These are phyloP conservation scores for Phoenicopterus ruber DNA, from an alignment of 2,113 vertebrate species.

Conservation along the genomic window DNA sequence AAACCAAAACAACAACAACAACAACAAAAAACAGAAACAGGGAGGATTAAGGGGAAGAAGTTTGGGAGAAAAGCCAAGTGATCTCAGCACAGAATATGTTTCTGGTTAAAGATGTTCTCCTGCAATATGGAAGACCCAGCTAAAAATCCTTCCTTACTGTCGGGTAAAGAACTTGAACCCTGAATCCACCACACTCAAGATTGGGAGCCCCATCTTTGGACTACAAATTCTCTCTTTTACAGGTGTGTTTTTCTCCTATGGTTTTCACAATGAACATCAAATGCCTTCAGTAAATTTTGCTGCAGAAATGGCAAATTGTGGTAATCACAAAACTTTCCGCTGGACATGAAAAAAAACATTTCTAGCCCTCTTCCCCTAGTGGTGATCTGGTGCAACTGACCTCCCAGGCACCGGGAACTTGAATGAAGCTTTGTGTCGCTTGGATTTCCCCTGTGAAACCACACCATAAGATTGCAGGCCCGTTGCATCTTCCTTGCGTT, in stretches of 20 bases:
- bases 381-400: neutral
- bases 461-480: neutral
- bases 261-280: neutral
- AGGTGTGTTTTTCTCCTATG: neutral
- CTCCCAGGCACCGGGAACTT: neutral
- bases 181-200: neutral
- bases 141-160: neutral
- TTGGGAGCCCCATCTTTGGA: neutral
- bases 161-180: neutral
- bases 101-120: neutral
- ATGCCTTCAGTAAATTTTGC: neutral
- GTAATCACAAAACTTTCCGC: neutral
- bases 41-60: neutral
- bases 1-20: too few species aligned
- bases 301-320: neutral
- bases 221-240: neutral
- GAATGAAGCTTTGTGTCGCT: rapidly evolving
- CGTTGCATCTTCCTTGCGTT: rapidly evolving
- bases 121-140: neutral
- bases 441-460: neutral
- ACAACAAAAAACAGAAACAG: neutral
- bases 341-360: neutral
- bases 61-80: rapidly evolving
- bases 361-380: neutral
- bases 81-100: neutral